Evolutionary conservation across 2,797 vertebrate species (phyloP).

Genomic region (Xerus rutilus): DNA sequence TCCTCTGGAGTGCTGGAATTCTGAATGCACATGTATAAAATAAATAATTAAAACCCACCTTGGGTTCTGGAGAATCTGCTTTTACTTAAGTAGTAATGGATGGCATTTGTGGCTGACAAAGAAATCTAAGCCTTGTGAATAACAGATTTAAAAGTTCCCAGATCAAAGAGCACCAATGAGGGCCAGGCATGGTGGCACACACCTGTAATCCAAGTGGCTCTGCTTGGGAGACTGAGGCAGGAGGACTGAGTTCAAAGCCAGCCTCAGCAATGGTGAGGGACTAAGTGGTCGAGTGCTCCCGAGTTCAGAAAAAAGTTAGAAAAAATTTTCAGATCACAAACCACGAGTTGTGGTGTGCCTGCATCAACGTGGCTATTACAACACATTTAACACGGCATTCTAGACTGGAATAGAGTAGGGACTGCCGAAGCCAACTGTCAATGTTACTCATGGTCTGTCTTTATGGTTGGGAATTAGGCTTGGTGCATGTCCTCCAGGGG

Average conservation of each 20-base stretch:
- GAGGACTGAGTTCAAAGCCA: too few species aligned
- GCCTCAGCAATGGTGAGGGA: too few species aligned
- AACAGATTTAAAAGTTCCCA: not conserved
- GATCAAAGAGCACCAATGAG: not conserved
- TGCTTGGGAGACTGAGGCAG: too few species aligned
- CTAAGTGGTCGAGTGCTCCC: too few species aligned
- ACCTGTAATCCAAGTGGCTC: too few species aligned
- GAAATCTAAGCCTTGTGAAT: conserved; percentile 4
- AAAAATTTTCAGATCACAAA: not conserved
- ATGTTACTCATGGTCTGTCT: not conserved
- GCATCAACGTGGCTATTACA: not conserved
- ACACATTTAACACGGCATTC: not conserved
- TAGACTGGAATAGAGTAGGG: not conserved
- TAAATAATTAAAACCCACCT: not conserved
- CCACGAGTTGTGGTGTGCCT: not conserved
- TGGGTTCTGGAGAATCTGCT: not conserved
- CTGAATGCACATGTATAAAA: not conserved
- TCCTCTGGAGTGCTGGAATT: not conserved
- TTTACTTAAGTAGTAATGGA: not conserved
- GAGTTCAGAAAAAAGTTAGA: too few species aligned
- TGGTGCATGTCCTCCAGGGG: too few species aligned
- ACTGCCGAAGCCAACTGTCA: not conserved
- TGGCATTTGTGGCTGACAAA: not conserved
- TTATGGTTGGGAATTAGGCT: not conserved
- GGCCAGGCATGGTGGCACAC: too few species aligned